Evolutionary conservation across 2,113 vertebrate genomes (phyloP), one percentile per base, ranked within the genome.

Genomic region (Colistium nudipinnis): DNA sequence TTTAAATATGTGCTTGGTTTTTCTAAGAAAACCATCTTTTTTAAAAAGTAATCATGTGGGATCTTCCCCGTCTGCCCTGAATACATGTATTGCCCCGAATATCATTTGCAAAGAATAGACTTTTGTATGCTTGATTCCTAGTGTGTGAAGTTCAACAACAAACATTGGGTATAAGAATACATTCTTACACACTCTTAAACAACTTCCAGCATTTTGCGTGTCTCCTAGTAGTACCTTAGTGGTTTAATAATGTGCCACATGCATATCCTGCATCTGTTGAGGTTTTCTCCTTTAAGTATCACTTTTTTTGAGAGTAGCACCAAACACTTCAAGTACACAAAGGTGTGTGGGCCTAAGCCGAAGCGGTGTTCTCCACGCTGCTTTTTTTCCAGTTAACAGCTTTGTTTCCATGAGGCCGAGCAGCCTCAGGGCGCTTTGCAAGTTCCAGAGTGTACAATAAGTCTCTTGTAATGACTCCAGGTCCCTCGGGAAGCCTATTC

Each of bases 401-500:
- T 76, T 73, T 76, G 25, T 79, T 25, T 73, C 62, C 25, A 4
- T 20, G 27, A 41, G 24, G 38, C 31, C 16, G 52, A 27, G 27
- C 33, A 17, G 78, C 59, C 54, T 72, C 30, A 1, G 67, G 70
- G 39, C 36, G 7, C n/a, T 33, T 17, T 25, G 19, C 24, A 47
- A 61, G 64, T 31, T 77, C 64, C 56, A 68, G 31, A 51, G 55
- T 25, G 56, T 6, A 73, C 55, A 74, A 55, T 78, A 68, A 56
- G 59, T 72, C 48, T 48, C 20, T 52, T 75, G 70, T 83, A 81
- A 81, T 83, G 65, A 81, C 67, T 66, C 20, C 61, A 38, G 60
- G 74, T 76, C 84, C 54, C 56, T 43, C 0, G 71, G 61, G 82
- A 79, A 49, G 71, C 57, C 62, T 62, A 33, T 76, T 79, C 81